A percentile compares a stretch with the other conserved stretches of the same genome.
These are phyloP conservation scores for Lepidothrix coronata DNA, from an alignment of 2,113 vertebrate species.

Conservation along the genomic window DNA sequence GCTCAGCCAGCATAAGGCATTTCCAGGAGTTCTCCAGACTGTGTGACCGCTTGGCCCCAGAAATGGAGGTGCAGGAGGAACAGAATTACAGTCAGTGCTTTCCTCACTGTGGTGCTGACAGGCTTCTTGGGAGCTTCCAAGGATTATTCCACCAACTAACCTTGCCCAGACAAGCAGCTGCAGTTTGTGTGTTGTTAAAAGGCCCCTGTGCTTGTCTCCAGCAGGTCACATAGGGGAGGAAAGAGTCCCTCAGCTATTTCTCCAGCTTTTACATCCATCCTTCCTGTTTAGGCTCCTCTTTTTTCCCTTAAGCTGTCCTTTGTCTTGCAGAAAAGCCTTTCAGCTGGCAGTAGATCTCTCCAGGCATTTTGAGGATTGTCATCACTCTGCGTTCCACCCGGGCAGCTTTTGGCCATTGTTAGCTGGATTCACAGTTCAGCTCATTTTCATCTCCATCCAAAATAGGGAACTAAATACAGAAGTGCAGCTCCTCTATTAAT, in stretches of 20 bases:
- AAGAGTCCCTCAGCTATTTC: background rate
- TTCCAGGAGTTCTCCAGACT: background rate
- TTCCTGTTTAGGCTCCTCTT: background rate
- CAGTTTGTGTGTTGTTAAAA: background rate
- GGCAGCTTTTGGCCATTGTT: slow-evolving; percentile 37
- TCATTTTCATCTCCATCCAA: slow-evolving; percentile 31
- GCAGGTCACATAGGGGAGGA: background rate
- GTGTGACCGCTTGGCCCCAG: background rate
- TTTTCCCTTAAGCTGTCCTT: background rate
- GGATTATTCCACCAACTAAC: background rate
- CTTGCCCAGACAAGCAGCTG: background rate
- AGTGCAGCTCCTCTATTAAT: slow-evolving; percentile 13
- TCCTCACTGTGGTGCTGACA: background rate
- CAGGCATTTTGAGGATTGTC: slow-evolving; percentile 12
- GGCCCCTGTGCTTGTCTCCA: background rate
- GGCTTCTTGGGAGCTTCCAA: background rate
- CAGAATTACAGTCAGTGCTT: background rate
- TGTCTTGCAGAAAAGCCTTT: background rate
- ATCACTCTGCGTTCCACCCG: background rate
- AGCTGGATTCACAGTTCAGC: slow-evolving; percentile 25
- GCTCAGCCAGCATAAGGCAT: background rate
- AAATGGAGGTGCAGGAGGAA: background rate
- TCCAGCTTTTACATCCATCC: background rate
- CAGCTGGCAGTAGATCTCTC: slow-evolving; percentile 32
- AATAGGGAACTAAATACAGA: background rate